Evolutionary conservation across 2,797 vertebrate genomes (phyloP).

Genomic region (Xenentodon cancila): DNA sequence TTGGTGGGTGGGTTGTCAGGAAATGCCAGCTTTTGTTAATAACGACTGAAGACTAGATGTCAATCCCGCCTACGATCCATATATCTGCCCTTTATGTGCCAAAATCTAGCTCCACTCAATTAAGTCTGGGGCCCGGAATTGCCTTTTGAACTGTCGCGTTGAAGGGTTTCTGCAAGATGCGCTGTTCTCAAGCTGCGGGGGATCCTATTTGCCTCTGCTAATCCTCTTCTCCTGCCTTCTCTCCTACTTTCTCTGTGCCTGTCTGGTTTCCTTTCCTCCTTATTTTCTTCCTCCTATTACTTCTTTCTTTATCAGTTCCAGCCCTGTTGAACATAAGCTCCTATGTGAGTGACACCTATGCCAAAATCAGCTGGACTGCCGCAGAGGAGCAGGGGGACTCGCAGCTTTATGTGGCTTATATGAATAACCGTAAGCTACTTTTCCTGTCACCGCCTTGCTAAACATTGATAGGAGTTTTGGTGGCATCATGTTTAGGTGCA

Average conservation of each 20-base stretch:
- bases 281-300: slow-evolving; percentile 50
- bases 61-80: slow-evolving; percentile 59
- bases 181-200: slow-evolving; percentile 63
- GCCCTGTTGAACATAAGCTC: slow-evolving; percentile 83
- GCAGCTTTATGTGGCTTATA: slow-evolving; percentile 84
- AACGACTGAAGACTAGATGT: slow-evolving; percentile 54
- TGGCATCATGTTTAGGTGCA: slow-evolving; percentile 36
- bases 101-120: slow-evolving; percentile 72
- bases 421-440: slow-evolving; percentile 84
- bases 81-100: slow-evolving; percentile 59
- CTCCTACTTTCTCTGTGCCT: slow-evolving; percentile 50
- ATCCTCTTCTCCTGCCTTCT: slow-evolving; percentile 74
- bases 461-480: slow-evolving; percentile 41
- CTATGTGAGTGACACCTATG: slow-evolving; percentile 84
- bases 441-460: slow-evolving; percentile 37
- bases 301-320: slow-evolving; percentile 78
- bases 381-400: slow-evolving; percentile 72
- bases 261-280: slow-evolving; percentile 54
- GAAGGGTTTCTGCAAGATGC: slow-evolving; percentile 58
- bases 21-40: slow-evolving; percentile 62
- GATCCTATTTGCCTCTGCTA: slow-evolving; percentile 73
- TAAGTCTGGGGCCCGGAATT: slow-evolving; percentile 54
- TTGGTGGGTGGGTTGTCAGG: slow-evolving; percentile 16
- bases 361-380: slow-evolving; percentile 85
- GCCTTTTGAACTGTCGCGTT: slow-evolving; percentile 72